Evolutionary conservation across 92 coral and sea anemone genomes (phyloP), one percentile per base, ranked within the genome.

Genomic region (Epizoanthus illoricatus): DNA sequence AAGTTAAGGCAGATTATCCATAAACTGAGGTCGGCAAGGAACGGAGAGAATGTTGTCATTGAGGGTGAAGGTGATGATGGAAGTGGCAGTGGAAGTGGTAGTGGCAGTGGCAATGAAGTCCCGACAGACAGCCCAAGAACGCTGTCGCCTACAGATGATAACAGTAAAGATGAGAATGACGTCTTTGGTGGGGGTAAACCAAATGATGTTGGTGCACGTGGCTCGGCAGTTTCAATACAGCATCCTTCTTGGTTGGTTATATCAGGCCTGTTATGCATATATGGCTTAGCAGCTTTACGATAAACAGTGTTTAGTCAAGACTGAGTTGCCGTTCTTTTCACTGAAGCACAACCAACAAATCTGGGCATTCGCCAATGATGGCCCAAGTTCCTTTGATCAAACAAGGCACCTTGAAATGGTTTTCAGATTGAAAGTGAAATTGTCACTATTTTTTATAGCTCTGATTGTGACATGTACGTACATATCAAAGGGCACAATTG

Each of bases 31-130:
- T 85, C 98, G 1, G 98, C 98, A 3, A 69, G 81, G 47, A 74
- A 80, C n/a, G 98, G 98, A 1, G 94, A 91, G 41, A 90, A 90
- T 57, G 88, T 95, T 6, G 61, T 62, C 17, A 3, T 73, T 0
- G 43, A 56, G 0, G 82, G 67, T 7, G 83, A 75, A 7, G 90
- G 73, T 2, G 92, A 87, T 59, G 81, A 70, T 10, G 86, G 76
- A 0, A 83, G 49, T 4, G 91, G 86, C 16, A 88, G 94, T 76
- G 97, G 87, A 2, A 88, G 92, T 65, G 96, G 88, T 3, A 90
- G 93, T 47, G 92, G 88, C 2, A 80, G 90, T 15, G 92, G 86
- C 7, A 87, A 91, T 74, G 91, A 79, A 8, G 85, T 93, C 18
- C 56, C 90, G 3, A 71, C 76, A 9, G 74, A 61, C 45, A 72